Evolutionary conservation across 2,113 vertebrate species (phyloP), one percentile per base, ranked within the genome.

Genomic region (Atherinomorus stipes): DNA sequence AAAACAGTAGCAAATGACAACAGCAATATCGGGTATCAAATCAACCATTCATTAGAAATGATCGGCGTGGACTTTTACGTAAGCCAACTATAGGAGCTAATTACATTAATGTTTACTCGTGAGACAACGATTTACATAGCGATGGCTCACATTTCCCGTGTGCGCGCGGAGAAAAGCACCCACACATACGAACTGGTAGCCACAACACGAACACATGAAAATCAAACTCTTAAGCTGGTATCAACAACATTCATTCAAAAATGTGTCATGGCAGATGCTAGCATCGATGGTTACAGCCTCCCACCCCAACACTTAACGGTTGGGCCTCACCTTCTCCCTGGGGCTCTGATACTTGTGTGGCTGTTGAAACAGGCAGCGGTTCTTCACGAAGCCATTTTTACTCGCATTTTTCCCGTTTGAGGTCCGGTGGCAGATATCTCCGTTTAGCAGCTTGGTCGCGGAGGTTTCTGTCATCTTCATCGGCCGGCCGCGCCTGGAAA

Each of bases 381-480:
- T 93, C 84, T 93, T 94, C 81, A 91, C 90, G 84, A 91, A 93
- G 84, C 92, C 92, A 89, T 94, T 94, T 85, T 86, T 89, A 23
- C 42, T 71, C 26, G 76, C 1, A 47, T 85, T 93, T 59, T 74
- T 92, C 0, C 86, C 92, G 18, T 79, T 90, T 0, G 86, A 53
- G 12, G 82, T 74, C 53, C 83, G 85, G 56, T 85, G 91, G 66
- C 91, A 90, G 71, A 56, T 52, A 26, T 92, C 91, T 11, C 93
- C 92, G 70, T 91, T 93, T 1, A 88, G 54, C 58, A 90, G 74
- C 78, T 93, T 94, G 83, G 81, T 93, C 9, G 88, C 16, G 7
- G 90, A 90, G 85, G 90, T 90, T 77, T 93, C 90, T 11, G 91
- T 93, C 94, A 94, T 94, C 44, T 81, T 88, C 40, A 54, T 66